Percentiles rank a stretch among this genome's conserved stretches.
Conservation (phyloP, 2,888 invertebrate genomes). For the Rotaria magnacalcarata region DNA sequence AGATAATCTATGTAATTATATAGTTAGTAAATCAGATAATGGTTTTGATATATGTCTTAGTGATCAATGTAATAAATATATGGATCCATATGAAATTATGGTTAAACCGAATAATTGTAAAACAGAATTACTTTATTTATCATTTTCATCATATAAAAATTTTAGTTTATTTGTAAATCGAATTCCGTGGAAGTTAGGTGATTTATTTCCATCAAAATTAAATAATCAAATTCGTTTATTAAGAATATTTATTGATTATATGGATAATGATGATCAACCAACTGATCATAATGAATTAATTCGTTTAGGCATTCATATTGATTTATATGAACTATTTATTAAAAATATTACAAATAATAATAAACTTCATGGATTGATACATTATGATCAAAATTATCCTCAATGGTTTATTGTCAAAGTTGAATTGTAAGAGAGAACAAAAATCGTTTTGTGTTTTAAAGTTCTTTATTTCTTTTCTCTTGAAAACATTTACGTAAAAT, state of each 20-base stretch:
- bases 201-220: background rate
- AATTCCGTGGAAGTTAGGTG: background rate
- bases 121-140: background rate
- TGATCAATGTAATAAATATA: background rate
- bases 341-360: background rate
- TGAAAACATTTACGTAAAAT: too few relatives aligned
- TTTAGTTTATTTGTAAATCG: background rate
- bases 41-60: background rate
- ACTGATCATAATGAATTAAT: background rate
- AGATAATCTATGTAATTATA: background rate
- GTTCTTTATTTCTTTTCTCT: too few relatives aligned
- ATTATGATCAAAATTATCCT: background rate
- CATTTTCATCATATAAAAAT: slow-evolving; percentile 3
- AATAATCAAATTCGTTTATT: background rate
- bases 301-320: background rate
- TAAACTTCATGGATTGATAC: background rate
- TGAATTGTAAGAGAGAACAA: background rate
- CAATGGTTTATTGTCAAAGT: background rate
- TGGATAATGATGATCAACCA: background rate
- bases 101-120: background rate
- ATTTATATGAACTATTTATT: background rate
- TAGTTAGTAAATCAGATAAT: background rate
- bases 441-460: too few relatives aligned
- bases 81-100: background rate
- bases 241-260: background rate